Conservation (phyloP, 2,797 vertebrate species). For the Odontamblyopus rebecca region DNA sequence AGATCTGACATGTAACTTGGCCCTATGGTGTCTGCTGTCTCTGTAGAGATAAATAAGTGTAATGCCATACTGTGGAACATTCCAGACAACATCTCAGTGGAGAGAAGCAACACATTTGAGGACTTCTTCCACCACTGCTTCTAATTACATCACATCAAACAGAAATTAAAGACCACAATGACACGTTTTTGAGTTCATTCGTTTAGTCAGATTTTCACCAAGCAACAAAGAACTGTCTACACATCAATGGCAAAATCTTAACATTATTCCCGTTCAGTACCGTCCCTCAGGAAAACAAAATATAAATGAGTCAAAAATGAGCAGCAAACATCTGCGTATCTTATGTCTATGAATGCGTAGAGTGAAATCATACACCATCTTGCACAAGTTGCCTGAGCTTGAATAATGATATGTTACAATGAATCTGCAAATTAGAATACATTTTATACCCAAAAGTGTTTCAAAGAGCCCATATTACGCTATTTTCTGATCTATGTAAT, state of each 20-base stretch:
- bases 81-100: no score
- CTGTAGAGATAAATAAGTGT: no score
- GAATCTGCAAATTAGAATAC: slow-evolving; percentile 3
- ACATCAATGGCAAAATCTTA: slow-evolving; percentile 65
- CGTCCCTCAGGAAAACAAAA: slow-evolving; percentile 40
- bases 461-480: no score
- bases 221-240: slow-evolving; percentile 69
- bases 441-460: neutral
- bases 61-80: no score
- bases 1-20: no score
- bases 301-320: slow-evolving; percentile 52
- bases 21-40: no score
- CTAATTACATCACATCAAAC: slow-evolving; percentile 24
- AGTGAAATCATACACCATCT: slow-evolving; percentile 48
- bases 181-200: slow-evolving; percentile 48
- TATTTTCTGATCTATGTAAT: no score
- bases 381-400: slow-evolving; percentile 26
- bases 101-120: no score
- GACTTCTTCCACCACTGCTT: no score
- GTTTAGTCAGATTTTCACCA: slow-evolving; percentile 53
- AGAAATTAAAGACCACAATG: slow-evolving; percentile 49
- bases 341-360: slow-evolving; percentile 33
- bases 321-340: slow-evolving; percentile 47
- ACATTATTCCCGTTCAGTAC: slow-evolving; percentile 60
- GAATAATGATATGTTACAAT: slow-evolving; percentile 8